Percentiles rank a stretch among this genome's conserved stretches.
phyloP scores from a whole-genome alignment of 2,888 invertebrate species.

The Napeogenes inachia region DNA sequence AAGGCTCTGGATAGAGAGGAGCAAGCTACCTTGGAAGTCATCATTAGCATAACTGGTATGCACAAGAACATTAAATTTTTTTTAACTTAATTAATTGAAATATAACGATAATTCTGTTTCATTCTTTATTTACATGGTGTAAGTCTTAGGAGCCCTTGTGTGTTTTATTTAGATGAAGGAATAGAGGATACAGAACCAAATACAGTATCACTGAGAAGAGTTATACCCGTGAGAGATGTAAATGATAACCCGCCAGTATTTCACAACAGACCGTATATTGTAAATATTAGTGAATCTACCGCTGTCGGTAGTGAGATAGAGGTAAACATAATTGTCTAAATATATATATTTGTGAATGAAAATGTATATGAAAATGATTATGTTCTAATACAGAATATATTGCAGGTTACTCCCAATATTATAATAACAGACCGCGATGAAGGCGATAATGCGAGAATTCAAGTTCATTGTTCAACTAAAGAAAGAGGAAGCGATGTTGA shows the following conservation, averaged over 20 bases:
- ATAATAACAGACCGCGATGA: slow-evolving; percentile 84
- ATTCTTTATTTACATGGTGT: neutral
- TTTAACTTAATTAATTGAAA: neutral
- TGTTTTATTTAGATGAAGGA: slow-evolving; percentile 79
- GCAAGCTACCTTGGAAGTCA: slow-evolving; percentile 83
- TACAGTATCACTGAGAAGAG: slow-evolving; percentile 85
- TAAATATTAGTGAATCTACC: slow-evolving; percentile 83
- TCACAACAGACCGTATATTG: slow-evolving; percentile 84
- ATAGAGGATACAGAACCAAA: slow-evolving; percentile 84
- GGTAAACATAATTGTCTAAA: slow-evolving; percentile 39
- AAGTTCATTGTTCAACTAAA: slow-evolving; percentile 79
- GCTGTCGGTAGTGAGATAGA: slow-evolving; percentile 80
- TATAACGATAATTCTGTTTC: neutral
- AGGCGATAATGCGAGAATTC: slow-evolving; percentile 83
- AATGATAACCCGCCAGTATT: slow-evolving; percentile 90
- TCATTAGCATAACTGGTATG: slow-evolving; percentile 87
- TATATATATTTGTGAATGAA: neutral
- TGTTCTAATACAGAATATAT: slow-evolving; percentile 18
- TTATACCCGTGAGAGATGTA: slow-evolving; percentile 86
- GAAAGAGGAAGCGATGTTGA: slow-evolving; percentile 79
- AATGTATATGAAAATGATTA: neutral
- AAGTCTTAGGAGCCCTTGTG: neutral
- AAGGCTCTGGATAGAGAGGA: slow-evolving; percentile 84
- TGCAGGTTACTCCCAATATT: slow-evolving; percentile 76
- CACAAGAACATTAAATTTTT: neutral